Base-by-base conservation (phyloP, 2,888 invertebrate genomes). In the Epinotia bilunana region DNA sequence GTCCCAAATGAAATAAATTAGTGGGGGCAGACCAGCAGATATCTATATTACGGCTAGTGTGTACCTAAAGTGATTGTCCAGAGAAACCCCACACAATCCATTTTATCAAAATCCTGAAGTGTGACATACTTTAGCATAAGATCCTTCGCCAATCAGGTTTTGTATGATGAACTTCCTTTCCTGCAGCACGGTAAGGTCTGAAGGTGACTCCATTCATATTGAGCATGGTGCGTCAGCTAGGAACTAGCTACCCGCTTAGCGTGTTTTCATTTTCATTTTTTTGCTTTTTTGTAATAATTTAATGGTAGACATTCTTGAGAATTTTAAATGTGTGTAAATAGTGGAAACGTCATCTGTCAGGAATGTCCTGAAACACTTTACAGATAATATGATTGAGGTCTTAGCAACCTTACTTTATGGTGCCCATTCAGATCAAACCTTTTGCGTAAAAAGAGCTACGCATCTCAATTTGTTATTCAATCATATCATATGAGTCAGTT, bases 141-240 rank as follows among this genome's bases (percentile, higher is more conserved):
- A 96, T 58, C 97, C 97, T 92, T 97, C 96, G 28, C 97, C 97
- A 70, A 97, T 88, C 79, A 96, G 90, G 86, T 94, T 95, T 67
- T 95, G 86, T 60, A 97, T 84, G 74, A 93, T 90, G 83, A 96
- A 96, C 23, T 96, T 96, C 78, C 89, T 93, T 78, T 92, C 93
- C 82, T 90, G 88, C 77, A 94, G 82, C 20, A 92, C 84, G 63
- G 81, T 77, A 1, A 91, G 79, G 79, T 94, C 94, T 1, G 94
- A 94, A 58, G 87, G 87, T 77, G 93, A 90, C 84, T 86, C 85
- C 88, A 90, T 89, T 87, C 86, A 85, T 70, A 39, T 62, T 80
- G 81, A 88, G 80, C 90, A 92, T 92, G 85, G 73, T 80, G 74
- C 60, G 60, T 43, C 12, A n/a, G 23, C 43, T 58, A 33, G 61